phyloP scores from a whole-genome alignment of 2,113 vertebrate genomes.

The Vulpes ferrilata region DNA sequence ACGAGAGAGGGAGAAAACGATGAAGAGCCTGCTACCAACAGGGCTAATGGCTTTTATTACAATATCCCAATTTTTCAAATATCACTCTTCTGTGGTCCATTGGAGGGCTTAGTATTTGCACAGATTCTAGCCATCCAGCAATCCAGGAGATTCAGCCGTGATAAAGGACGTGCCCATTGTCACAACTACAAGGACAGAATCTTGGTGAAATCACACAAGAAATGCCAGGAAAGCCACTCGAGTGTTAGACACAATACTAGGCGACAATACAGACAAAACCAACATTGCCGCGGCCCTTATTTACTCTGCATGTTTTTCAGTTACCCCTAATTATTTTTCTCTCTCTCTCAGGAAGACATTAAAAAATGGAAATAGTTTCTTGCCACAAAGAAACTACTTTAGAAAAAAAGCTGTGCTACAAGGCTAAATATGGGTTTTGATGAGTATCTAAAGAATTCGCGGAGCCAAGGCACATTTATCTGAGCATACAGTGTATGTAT shows the following conservation, averaged over 20 bases:
- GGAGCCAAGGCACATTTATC: constrained; percentile 72
- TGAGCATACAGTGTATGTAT: constrained; percentile 72
- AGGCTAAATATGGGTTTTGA: constrained; percentile 74
- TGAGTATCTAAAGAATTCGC: constrained; percentile 76
- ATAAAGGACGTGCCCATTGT: not conserved
- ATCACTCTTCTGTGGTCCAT: not conserved
- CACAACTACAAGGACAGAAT: not conserved
- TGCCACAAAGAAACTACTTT: constrained; percentile 59
- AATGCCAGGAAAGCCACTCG: not conserved
- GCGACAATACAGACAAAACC: not conserved
- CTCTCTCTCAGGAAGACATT: constrained; percentile 52
- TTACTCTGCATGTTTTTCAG: not conserved
- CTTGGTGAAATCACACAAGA: not conserved
- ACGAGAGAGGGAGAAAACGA: not conserved
- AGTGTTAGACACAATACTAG: not conserved
- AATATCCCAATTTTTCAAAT: not conserved
- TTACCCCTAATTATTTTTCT: constrained; percentile 61
- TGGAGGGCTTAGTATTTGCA: not conserved
- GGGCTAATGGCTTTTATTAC: not conserved
- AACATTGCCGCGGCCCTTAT: not conserved
- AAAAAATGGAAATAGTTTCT: constrained; percentile 65
- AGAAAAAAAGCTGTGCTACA: constrained; percentile 64
- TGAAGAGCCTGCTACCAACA: not conserved
- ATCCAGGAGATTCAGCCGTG: not conserved
- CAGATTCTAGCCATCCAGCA: not conserved